Base-by-base conservation (phyloP, 2,888 invertebrate genomes). In the Vesta saturnalis region DNA sequence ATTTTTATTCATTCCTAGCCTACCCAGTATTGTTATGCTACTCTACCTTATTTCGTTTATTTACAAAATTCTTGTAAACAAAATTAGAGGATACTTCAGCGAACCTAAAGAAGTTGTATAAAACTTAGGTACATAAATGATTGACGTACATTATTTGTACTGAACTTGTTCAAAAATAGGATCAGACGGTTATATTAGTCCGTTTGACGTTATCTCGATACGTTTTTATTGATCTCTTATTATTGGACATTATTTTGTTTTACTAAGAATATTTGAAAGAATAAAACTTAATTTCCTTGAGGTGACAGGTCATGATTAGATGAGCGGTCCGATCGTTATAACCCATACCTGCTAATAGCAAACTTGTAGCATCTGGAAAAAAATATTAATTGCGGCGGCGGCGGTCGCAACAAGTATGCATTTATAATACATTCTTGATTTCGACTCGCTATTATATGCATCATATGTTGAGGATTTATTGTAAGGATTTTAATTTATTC, bases 401-500 rank as follows among this genome's bases (percentile, higher is more conserved):
- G 74, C 78, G 74, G 74, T 75, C 77, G 75, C 75, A 77, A 77
- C 78, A 74, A 75, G 73, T 76, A 73, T 77, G 77, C 81, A 79
- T 78, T 77, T 78, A 80, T 81, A 81, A 82, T 81, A 78, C 80
- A 81, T 81, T 80, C 81, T 79, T 79, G 81, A 80, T 78, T 73
- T 67, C 57, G 69, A 55, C 72, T 74, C 72, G 74, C 74, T 74
- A 74, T 76, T 76, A 79, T 78, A 77, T 76, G 78, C 81, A 81
- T 82, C 80, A 80, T 76, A 74, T 78, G 80, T 79, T 78, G 79
- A 82, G 80, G 81, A 83, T 83, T 83, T 83, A 83, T 83, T 81
- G 82, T 82, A 76, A 77, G 77, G 80, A 81, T 81, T 83, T 82
- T 82, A 83, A 83, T 83, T 82, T 83, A 82, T 82, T 81, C 83